phyloP scores from a whole-genome alignment of 1,140 invertebrate genomes.

The Heliconius melpomene region DNA sequence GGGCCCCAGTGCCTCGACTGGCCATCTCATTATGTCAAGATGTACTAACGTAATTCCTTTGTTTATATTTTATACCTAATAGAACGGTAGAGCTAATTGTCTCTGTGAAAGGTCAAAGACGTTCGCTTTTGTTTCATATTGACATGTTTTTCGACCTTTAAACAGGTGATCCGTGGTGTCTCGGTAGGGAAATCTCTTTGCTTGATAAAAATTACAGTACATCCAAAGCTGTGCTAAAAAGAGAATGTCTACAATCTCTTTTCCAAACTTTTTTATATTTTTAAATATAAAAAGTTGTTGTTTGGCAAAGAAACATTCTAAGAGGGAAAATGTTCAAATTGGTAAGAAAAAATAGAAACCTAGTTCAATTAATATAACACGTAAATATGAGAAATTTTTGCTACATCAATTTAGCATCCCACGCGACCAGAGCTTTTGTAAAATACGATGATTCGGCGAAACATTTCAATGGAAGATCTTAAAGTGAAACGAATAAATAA shows the following conservation, averaged over 20 bases:
- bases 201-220: too few species aligned
- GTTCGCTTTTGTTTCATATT: not conserved
- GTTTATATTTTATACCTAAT: not conserved
- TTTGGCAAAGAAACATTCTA: too few species aligned
- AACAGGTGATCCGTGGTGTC: not conserved
- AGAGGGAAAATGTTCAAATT: not conserved
- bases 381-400: constrained; percentile 4
- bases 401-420: not conserved
- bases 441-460: not conserved
- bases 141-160: not conserved
- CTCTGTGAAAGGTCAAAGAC: not conserved
- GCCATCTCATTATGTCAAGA: constrained; percentile 48
- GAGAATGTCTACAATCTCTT: not conserved
- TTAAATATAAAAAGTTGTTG: too few species aligned
- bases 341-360: not conserved
- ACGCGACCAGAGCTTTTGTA: not conserved
- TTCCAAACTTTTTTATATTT: not conserved
- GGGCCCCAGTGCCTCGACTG: too few species aligned
- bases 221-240: not conserved
- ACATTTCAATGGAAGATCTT: not conserved
- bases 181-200: not conserved
- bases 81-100: not conserved
- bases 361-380: not conserved
- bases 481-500: constrained; percentile 2
- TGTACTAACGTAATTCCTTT: constrained; percentile 9